Percentiles rank a stretch among this genome's conserved stretches.
Evolutionary conservation across 1,140 invertebrate genomes (phyloP).

Genomic region (Matsumurasca onukii): DNA sequence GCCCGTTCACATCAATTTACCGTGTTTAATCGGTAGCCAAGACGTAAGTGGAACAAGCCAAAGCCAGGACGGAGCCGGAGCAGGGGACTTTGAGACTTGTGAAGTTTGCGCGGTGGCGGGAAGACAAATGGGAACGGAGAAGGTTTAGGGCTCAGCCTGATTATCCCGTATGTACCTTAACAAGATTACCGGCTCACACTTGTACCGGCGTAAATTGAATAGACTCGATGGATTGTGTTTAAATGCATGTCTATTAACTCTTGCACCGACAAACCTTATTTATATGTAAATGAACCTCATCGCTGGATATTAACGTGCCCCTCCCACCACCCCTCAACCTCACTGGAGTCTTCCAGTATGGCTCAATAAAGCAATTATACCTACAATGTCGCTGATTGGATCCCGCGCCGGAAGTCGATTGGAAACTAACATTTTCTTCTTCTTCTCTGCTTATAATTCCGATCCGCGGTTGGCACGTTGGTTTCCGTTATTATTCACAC

Average conservation of each 20-base stretch:
- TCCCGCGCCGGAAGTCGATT: constrained; percentile 1
- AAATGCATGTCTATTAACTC: constrained; percentile 27
- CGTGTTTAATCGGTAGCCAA: too few relatives aligned
- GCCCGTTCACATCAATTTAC: too few relatives aligned
- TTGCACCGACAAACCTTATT: constrained; percentile 27
- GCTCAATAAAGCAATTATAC: constrained; percentile 26
- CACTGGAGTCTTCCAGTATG: constrained; percentile 4
- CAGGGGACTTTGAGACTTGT: too few relatives aligned
- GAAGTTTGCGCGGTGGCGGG: neutral
- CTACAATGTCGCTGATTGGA: constrained; percentile 24
- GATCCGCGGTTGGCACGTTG: too few relatives aligned
- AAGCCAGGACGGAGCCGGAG: too few relatives aligned
- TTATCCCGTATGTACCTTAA: constrained; percentile 21
- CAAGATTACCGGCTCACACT: constrained; percentile 4
- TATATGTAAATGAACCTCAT: constrained; percentile 25
- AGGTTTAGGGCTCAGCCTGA: neutral
- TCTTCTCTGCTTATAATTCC: too few relatives aligned
- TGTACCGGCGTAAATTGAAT: constrained; percentile 15
- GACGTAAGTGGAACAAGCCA: too few relatives aligned
- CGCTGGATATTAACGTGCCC: constrained; percentile 13
- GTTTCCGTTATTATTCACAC: too few relatives aligned
- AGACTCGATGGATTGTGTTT: constrained; percentile 24
- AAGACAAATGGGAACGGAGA: neutral
- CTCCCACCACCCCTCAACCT: too few relatives aligned
- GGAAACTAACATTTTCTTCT: constrained; percentile 1